phyloP scores from a whole-genome alignment of 2,113 vertebrate genomes.

The Sula dactylatra region DNA sequence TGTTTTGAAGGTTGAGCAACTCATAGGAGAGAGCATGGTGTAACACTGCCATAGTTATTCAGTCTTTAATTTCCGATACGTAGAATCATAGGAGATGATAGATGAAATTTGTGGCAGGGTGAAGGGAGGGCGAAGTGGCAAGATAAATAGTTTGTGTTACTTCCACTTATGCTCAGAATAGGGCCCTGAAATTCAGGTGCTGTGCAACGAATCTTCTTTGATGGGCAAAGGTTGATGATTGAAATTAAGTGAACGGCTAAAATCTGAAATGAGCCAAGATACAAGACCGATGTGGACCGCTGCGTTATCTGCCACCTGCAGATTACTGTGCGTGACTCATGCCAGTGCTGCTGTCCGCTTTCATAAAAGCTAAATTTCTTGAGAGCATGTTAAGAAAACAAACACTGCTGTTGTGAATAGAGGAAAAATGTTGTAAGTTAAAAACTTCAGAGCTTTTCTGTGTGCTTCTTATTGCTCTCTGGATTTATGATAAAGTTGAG shows the following conservation, averaged over 20 bases:
- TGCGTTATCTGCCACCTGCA: neutral
- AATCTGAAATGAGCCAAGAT: neutral
- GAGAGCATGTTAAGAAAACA: neutral
- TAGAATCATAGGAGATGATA: neutral
- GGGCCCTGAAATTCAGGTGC: neutral
- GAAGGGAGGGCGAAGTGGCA: neutral
- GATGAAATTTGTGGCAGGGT: neutral
- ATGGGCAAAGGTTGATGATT: neutral
- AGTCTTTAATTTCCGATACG: neutral
- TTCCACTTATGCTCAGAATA: neutral
- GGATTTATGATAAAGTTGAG: neutral
- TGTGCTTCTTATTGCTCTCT: neutral
- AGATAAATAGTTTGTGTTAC: neutral
- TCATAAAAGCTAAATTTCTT: neutral
- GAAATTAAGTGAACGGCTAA: neutral
- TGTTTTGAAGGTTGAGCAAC: neutral
- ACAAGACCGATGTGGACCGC: neutral
- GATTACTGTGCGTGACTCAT: neutral
- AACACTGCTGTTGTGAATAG: neutral
- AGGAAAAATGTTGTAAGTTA: neutral
- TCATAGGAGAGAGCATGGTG: neutral
- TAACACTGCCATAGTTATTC: neutral
- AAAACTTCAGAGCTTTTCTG: neutral
- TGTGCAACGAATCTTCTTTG: neutral
- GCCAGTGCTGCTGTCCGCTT: neutral